These are phyloP conservation scores for Anas platyrhynchos DNA, from an alignment of 2,113 vertebrate species.

Conservation along the genomic window DNA sequence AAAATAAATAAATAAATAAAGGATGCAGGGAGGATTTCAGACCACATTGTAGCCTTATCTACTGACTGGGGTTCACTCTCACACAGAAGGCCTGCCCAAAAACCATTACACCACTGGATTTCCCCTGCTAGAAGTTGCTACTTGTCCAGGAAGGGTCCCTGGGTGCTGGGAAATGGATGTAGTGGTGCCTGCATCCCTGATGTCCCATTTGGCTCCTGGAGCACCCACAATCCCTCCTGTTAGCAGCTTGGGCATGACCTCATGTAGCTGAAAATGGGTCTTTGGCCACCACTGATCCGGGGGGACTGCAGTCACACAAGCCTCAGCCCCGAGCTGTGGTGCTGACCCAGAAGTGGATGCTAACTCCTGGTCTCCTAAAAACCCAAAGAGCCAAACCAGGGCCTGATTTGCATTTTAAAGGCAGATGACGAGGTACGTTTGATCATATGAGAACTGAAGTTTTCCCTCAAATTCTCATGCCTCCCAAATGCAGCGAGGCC, in stretches of 20 bases:
- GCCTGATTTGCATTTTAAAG: background rate
- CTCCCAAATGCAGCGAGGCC: background rate
- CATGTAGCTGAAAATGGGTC: background rate
- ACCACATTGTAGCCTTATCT: background rate
- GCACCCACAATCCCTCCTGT: rapidly evolving
- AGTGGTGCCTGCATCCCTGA: background rate
- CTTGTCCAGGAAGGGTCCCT: background rate
- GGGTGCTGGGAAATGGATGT: background rate
- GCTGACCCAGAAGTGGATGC: background rate
- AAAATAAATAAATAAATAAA: background rate
- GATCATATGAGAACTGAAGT: background rate
- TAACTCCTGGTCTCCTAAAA: background rate
- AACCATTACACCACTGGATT: background rate
- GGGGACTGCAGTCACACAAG: background rate
- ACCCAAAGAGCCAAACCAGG: background rate
- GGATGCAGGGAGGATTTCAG: background rate
- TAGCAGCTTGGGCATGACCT: background rate
- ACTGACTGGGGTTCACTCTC: background rate
- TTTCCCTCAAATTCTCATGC: constrained; percentile 9
- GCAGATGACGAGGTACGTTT: background rate
- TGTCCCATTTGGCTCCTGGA: background rate
- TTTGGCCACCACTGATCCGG: background rate
- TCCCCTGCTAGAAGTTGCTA: background rate
- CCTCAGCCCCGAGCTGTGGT: background rate
- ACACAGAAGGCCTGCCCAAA: background rate